Percentiles rank a stretch among this genome's conserved stretches.
These are phyloP conservation scores for Hippoglossus hippoglossus DNA, from an alignment of 2,797 vertebrate genomes.

Conservation along the genomic window DNA sequence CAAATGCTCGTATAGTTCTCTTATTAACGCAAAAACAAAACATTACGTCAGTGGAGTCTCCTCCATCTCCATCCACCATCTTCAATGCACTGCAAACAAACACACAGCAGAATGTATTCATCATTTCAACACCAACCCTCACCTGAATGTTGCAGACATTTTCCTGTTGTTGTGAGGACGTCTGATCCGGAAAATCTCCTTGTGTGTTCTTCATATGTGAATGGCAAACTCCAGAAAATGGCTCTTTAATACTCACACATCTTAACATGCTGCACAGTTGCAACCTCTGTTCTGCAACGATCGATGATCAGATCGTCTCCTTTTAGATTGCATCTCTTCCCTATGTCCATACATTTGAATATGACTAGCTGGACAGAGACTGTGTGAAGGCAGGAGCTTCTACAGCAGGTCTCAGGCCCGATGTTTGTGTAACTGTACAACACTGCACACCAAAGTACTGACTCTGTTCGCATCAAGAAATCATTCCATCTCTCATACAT, in stretches of 20 bases:
- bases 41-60: too few species aligned
- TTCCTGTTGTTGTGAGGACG: too few species aligned
- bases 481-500: neutral
- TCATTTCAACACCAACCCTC: too few species aligned
- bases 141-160: too few species aligned
- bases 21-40: too few species aligned
- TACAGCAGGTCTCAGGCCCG: neutral
- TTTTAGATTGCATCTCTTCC: conserved; percentile 13
- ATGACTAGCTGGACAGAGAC: neutral
- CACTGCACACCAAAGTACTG: neutral
- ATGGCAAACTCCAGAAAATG: neutral
- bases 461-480: neutral
- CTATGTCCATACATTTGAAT: neutral
- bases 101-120: too few species aligned
- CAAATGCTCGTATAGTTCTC: too few species aligned
- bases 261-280: conserved; percentile 4
- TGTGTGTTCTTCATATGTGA: too few species aligned
- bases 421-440: neutral
- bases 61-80: too few species aligned
- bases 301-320: conserved; percentile 25
- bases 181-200: too few species aligned
- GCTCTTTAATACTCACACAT: conserved; percentile 33
- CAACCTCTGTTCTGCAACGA: conserved; percentile 22
- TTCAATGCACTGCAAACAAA: too few species aligned
- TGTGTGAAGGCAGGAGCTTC: neutral